Percentiles rank a stretch among this genome's conserved stretches.
These are phyloP conservation scores for Heloderma charlesbogerti DNA, from an alignment of 2,113 vertebrate species.

Conservation along the genomic window DNA sequence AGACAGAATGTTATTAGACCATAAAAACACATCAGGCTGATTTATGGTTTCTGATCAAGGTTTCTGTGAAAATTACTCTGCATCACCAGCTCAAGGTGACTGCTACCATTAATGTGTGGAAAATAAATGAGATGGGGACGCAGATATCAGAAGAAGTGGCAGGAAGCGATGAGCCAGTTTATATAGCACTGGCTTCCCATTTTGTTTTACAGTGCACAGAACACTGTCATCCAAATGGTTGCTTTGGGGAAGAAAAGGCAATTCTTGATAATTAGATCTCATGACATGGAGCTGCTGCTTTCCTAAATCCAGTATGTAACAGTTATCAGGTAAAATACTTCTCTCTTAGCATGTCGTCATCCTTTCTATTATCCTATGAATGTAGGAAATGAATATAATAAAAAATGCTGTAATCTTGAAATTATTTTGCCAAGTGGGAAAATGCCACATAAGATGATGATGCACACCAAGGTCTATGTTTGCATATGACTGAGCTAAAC, in stretches of 20 bases:
- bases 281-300: constrained; percentile 71
- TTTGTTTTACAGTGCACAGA: constrained; percentile 84
- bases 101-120: constrained; percentile 86
- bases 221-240: constrained; percentile 82
- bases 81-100: constrained; percentile 88
- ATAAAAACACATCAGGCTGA: constrained; percentile 88
- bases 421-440: constrained; percentile 46
- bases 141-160: constrained; percentile 78
- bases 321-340: constrained; percentile 64
- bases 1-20: constrained; percentile 86
- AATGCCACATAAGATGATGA: constrained; percentile 42
- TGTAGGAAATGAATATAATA: constrained; percentile 22
- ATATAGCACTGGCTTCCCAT: constrained; percentile 78
- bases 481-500: neutral
- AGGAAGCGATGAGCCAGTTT: constrained; percentile 77
- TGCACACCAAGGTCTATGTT: constrained; percentile 27
- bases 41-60: constrained; percentile 90
- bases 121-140: constrained; percentile 84
- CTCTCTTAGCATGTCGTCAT: constrained; percentile 45
- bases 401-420: constrained; percentile 41
- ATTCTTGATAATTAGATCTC: constrained; percentile 85
- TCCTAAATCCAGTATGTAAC: constrained; percentile 70
- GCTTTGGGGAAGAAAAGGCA: constrained; percentile 84
- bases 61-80: constrained; percentile 88
- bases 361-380: constrained; percentile 56